Evolutionary conservation across 2,888 invertebrate species (phyloP).

Genomic region (Conistra vaccinii): DNA sequence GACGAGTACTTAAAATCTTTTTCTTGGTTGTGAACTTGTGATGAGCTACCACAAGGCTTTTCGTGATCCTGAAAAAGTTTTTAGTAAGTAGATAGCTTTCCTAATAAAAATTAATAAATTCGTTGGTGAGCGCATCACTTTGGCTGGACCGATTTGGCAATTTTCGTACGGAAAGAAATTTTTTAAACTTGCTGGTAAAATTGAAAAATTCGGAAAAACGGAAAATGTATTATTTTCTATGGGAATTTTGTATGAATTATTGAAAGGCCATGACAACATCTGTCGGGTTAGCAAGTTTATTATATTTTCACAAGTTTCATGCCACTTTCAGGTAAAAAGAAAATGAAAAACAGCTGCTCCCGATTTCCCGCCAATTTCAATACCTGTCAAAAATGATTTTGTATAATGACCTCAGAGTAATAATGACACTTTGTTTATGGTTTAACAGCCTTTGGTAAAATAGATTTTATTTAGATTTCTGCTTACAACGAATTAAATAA

Average conservation of each 20-base stretch:
- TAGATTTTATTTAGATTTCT: neutral
- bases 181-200: too few species aligned
- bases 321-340: neutral
- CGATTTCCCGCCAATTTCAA: slow-evolving; percentile 19
- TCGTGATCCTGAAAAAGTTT: neutral
- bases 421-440: neutral
- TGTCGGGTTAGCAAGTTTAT: too few species aligned
- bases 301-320: too few species aligned
- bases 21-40: neutral
- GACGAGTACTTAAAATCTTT: neutral
- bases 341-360: neutral
- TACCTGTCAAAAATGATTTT: neutral
- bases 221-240: too few species aligned
- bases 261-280: too few species aligned
- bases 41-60: neutral
- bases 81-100: neutral
- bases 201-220: too few species aligned
- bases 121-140: too few species aligned
- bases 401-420: too few species aligned
- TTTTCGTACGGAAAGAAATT: too few species aligned
- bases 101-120: too few species aligned
- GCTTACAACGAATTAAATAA: neutral
- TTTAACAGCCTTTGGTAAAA: neutral
- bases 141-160: too few species aligned
- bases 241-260: too few species aligned